These are phyloP conservation scores for Apostichopus leukothele DNA, from an alignment of 53 echinoderm and acorn worm species.

Conservation along the genomic window DNA sequence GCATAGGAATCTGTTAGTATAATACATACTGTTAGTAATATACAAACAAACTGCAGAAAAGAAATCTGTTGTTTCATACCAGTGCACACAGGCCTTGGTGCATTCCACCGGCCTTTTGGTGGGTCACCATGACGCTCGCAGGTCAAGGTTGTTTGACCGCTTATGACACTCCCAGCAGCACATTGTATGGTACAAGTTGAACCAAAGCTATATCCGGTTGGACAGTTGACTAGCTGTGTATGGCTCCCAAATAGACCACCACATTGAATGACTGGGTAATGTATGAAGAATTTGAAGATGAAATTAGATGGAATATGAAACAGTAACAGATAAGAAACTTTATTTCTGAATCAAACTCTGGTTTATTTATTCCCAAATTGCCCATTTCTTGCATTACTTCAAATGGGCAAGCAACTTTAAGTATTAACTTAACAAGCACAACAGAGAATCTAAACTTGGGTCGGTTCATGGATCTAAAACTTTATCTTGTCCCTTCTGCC, in stretches of 20 bases:
- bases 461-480: too few species aligned
- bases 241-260: constrained; percentile 9
- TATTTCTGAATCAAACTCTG: too few species aligned
- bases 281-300: background rate
- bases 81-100: constrained; percentile 47
- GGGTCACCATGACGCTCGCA: constrained; percentile 47
- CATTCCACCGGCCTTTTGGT: constrained; percentile 48
- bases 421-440: too few species aligned
- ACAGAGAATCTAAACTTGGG: too few species aligned
- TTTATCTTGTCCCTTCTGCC: too few species aligned
- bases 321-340: too few species aligned
- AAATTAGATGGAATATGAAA: background rate
- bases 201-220: constrained; percentile 48
- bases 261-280: constrained; percentile 49
- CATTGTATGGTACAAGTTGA: constrained; percentile 53
- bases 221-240: constrained; percentile 44
- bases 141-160: constrained; percentile 12
- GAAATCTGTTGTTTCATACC: constrained; percentile 13
- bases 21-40: too few species aligned
- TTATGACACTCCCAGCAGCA: constrained; percentile 44
- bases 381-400: too few species aligned
- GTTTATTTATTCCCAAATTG: too few species aligned
- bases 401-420: too few species aligned
- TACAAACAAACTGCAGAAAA: too few species aligned
- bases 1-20: too few species aligned